Percentiles rank a stretch among this genome's conserved stretches.
Evolutionary conservation across 2,113 vertebrate species (phyloP).

Genomic region (Pholis gunnellus): DNA sequence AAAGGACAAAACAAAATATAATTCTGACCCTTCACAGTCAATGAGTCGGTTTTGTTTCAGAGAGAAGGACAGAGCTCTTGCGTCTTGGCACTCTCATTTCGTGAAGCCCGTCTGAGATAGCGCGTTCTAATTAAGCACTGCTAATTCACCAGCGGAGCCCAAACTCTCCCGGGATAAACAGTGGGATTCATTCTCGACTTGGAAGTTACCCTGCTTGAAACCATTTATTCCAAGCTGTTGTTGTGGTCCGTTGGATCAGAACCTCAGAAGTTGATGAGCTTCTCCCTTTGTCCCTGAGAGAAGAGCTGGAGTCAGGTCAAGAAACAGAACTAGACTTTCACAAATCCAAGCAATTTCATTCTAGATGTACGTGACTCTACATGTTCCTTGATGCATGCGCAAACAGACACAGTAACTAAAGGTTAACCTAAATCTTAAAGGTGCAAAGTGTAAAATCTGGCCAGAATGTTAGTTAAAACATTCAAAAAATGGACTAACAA

Average conservation of each 20-base stretch:
- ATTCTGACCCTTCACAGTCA: not conserved
- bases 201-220: constrained; percentile 25
- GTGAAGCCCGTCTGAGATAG: constrained; percentile 45
- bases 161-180: constrained; percentile 39
- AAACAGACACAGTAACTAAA: not conserved
- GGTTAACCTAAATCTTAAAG: not conserved
- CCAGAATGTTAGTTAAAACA: not conserved
- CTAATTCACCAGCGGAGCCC: constrained; percentile 58
- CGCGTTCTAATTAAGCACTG: constrained; percentile 50
- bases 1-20: constrained; percentile 1
- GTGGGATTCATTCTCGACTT: constrained; percentile 34
- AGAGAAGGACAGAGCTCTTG: constrained; percentile 3
- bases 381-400: not conserved
- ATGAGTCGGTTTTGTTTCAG: constrained; percentile 16
- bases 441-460: not conserved
- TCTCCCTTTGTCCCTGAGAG: not conserved
- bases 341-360: not conserved
- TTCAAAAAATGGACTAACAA: too few species aligned
- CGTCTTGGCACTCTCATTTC: constrained; percentile 47
- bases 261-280: constrained; percentile 1
- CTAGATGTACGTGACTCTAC: not conserved
- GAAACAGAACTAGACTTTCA: not conserved
- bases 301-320: not conserved
- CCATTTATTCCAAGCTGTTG: constrained; percentile 9
- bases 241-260: not conserved